A percentile compares a stretch with the other conserved stretches of the same genome.
Conservation (phyloP, 1,140 invertebrate genomes). For the Halesus radiatus region DNA sequence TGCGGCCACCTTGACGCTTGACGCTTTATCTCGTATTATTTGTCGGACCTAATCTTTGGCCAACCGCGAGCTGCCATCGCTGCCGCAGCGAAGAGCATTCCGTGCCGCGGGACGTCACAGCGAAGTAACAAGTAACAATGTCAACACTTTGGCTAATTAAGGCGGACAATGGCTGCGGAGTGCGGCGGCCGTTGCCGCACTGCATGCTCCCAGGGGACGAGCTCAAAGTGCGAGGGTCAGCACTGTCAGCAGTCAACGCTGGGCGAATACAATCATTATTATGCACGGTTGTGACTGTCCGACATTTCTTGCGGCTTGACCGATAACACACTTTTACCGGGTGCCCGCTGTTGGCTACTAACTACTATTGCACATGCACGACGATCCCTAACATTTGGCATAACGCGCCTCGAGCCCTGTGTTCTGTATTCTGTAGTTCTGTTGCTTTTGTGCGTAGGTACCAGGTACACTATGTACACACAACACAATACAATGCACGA, state of each 20-base stretch:
- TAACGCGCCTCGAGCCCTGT: background rate
- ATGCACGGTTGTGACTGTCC: background rate
- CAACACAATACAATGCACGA: no score
- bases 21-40: slow-evolving; percentile 35
- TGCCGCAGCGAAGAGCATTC: background rate
- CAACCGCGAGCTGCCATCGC: slow-evolving; percentile 18
- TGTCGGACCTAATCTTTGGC: slow-evolving; percentile 27
- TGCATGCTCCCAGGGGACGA: background rate
- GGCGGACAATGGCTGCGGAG: slow-evolving; percentile 14
- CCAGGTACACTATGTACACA: no score
- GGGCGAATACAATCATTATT: no score
- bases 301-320: background rate
- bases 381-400: slow-evolving; percentile 12
- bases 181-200: background rate
- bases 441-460: no score
- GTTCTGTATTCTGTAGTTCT: no score
- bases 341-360: background rate
- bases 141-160: slow-evolving; percentile 8
- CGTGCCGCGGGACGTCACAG: background rate
- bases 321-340: slow-evolving; percentile 16
- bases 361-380: slow-evolving; percentile 1
- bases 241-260: no score
- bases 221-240: slow-evolving; percentile 12
- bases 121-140: background rate
- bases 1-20: slow-evolving; percentile 32